Evolutionary conservation across 2,888 invertebrate genomes (phyloP).

Genomic region (Scaptomyza reducta): DNA sequence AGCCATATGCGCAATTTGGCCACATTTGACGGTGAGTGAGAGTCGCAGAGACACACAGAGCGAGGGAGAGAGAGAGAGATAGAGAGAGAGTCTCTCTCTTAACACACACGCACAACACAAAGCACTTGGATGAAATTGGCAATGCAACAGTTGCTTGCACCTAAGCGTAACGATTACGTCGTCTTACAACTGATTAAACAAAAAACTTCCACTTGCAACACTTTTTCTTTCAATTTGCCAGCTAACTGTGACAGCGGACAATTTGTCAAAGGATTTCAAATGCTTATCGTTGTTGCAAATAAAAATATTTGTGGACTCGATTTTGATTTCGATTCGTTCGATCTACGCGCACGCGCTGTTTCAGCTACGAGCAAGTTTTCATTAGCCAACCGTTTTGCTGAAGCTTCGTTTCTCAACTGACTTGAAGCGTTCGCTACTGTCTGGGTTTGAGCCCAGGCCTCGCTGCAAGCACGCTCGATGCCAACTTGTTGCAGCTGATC

Average conservation of each 20-base stretch:
- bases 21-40: slow-evolving; percentile 34
- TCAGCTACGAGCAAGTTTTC: slow-evolving; percentile 27
- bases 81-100: slow-evolving; percentile 10
- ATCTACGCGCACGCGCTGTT: slow-evolving; percentile 41
- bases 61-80: too few species aligned
- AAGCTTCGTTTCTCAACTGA: slow-evolving; percentile 66
- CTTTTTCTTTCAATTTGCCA: slow-evolving; percentile 10
- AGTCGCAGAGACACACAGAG: slow-evolving; percentile 1
- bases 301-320: neutral
- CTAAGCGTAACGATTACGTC: slow-evolving; percentile 77
- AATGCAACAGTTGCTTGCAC: slow-evolving; percentile 72
- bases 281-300: neutral
- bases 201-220: slow-evolving; percentile 41
- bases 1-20: slow-evolving; percentile 31
- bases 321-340: neutral
- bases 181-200: slow-evolving; percentile 10
- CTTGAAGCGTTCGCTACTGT: slow-evolving; percentile 11
- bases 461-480: slow-evolving; percentile 31
- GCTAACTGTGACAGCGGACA: neutral
- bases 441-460: slow-evolving; percentile 33
- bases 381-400: slow-evolving; percentile 59
- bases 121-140: slow-evolving; percentile 59
- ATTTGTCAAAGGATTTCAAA: slow-evolving; percentile 6
- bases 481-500: slow-evolving; percentile 55
- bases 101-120: slow-evolving; percentile 26